A percentile compares a stretch with the other conserved stretches of the same genome.
These are phyloP conservation scores for Chelonoidis abingdonii DNA, from an alignment of 2,113 vertebrate species.

Conservation along the genomic window DNA sequence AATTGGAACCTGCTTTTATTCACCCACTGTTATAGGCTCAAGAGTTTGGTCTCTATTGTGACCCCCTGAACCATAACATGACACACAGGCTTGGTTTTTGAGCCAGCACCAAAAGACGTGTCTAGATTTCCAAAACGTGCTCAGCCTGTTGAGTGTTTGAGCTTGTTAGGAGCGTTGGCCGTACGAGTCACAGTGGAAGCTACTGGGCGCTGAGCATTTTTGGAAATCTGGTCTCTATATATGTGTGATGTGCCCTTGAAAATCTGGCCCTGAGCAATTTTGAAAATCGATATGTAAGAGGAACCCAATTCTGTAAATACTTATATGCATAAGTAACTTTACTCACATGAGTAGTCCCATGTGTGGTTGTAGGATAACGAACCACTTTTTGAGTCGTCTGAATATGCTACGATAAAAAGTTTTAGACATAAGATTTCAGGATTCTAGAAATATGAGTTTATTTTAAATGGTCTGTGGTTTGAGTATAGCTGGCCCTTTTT, in stretches of 20 bases:
- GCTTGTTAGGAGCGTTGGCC: neutral
- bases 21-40: neutral
- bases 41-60: neutral
- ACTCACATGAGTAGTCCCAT: neutral
- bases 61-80: neutral
- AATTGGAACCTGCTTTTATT: neutral
- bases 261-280: neutral
- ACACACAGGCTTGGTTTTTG: neutral
- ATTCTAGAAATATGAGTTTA: neutral
- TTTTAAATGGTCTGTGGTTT: slow-evolving; percentile 40
- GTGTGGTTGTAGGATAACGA: neutral
- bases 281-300: neutral
- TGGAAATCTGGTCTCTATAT: neutral
- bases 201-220: accelerated
- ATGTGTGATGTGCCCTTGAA: accelerated
- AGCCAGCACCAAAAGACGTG: neutral
- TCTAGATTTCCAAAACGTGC: neutral
- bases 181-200: accelerated
- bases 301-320: accelerated
- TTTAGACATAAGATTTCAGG: neutral
- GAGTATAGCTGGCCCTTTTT: slow-evolving; percentile 30
- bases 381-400: neutral
- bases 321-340: neutral
- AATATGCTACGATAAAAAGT: neutral
- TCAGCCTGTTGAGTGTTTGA: neutral